These are phyloP conservation scores for Mohoua ochrocephala DNA, from an alignment of 2,113 vertebrate species.

Conservation along the genomic window DNA sequence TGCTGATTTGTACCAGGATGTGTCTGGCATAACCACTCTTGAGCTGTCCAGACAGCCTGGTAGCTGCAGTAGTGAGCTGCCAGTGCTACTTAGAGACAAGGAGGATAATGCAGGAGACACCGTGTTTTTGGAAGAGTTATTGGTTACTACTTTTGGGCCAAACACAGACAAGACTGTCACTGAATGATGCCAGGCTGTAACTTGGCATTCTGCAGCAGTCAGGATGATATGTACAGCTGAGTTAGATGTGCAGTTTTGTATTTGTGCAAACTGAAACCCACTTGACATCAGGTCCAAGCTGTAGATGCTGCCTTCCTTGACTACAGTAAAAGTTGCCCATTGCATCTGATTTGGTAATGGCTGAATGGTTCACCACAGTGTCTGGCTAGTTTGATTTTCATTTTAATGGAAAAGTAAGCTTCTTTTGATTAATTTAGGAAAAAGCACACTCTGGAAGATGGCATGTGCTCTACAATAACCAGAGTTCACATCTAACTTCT, in stretches of 20 bases:
- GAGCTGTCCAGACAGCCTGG: background rate
- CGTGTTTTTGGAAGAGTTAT: rapidly evolving
- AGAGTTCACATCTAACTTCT: background rate
- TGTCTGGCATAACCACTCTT: background rate
- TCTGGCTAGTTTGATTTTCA: background rate
- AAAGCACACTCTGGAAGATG: background rate
- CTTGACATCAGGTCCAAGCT: background rate
- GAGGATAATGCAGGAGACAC: background rate
- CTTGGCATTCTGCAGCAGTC: background rate
- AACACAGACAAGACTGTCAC: background rate
- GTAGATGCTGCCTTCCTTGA: background rate
- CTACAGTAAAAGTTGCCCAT: background rate
- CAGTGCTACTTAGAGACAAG: background rate
- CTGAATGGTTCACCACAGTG: background rate
- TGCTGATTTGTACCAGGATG: background rate
- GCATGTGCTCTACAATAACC: background rate
- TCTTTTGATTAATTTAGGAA: background rate
- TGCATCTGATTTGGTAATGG: background rate
- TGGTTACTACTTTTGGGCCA: background rate
- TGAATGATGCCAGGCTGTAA: background rate
- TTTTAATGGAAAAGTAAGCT: background rate
- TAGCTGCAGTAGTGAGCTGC: background rate
- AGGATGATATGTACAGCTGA: background rate
- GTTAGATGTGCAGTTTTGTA: background rate
- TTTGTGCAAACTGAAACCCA: background rate